Evolutionary conservation across 2,113 vertebrate species (phyloP).

Genomic region (Scopus umbretta): DNA sequence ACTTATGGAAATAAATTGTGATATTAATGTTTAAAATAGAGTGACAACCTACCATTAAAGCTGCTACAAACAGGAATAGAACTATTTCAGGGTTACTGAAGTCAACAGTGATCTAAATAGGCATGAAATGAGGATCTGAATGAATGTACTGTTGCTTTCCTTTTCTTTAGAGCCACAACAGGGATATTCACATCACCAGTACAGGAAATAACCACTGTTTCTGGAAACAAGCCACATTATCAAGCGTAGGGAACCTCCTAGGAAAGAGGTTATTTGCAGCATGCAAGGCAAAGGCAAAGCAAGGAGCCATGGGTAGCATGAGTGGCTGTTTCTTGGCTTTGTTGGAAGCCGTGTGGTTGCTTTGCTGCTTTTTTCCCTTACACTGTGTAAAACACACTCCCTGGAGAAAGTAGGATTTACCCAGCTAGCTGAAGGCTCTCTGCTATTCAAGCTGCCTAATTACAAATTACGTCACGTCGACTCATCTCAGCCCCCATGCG

Average conservation of each 20-base stretch:
- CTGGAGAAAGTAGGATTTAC: constrained; percentile 4
- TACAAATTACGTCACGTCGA: neutral
- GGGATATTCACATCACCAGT: neutral
- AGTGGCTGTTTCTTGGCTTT: neutral
- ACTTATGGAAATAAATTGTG: neutral
- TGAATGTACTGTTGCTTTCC: neutral
- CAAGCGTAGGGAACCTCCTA: neutral
- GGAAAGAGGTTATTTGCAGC: neutral
- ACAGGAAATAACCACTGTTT: neutral
- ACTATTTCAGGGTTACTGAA: neutral
- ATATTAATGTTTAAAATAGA: neutral
- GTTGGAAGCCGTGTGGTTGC: neutral
- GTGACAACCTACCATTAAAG: neutral
- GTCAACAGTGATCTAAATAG: neutral
- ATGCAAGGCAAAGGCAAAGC: neutral
- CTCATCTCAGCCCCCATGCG: neutral
- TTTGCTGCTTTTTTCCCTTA: neutral
- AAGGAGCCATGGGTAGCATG: neutral
- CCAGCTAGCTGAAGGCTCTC: neutral
- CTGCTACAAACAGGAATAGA: neutral
- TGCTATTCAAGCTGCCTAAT: constrained; percentile 5
- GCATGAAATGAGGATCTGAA: constrained; percentile 6
- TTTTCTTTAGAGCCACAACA: neutral
- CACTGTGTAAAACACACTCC: neutral
- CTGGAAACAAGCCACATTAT: neutral